Evolutionary conservation across 2,888 invertebrate species (phyloP), one percentile per base, ranked within the genome.

Genomic region (Graphium colonna): DNA sequence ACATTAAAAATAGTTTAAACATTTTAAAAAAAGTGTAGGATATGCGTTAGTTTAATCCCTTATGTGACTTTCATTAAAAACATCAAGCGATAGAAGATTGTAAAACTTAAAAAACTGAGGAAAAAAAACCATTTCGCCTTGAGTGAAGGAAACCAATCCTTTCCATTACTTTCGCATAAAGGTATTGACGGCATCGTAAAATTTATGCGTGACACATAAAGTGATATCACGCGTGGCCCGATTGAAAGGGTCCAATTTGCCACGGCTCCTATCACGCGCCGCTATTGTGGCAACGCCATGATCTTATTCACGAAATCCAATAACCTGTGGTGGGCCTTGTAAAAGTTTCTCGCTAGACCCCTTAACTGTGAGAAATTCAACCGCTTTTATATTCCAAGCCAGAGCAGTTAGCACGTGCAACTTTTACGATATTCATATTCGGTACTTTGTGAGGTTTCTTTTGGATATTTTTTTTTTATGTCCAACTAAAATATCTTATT

Each of bases 231-330:
- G 43, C 42, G 48, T 21, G 48, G 10, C 12, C 4, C 47, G 3
- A 42, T 43, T 52, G 48, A 53, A 53, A 53, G 42, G 48, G n/a
- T 44, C 43, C 43, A 53, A 53, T 52, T 52, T 52, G 53, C 53
- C 48, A 39, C 43, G 48, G 31, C 39, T 53, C 48, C 43, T 49
- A 53, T 53, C 48, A 49, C 53, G 47, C 52, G 17, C 39, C 48
- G 48, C 54, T 43, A 45, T 54, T 54, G 54, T 54, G 54, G 50
- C 36, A 21, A 50, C 33, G 41, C 39, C 45, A 44, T 49, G 54
- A 45, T 50, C 36, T 50, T 45, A 54, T 54, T 54, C 45, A 54
- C 50, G 40, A 50, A 50, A 54, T 45, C 54, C 45, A 54, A 54
- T 54, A 54, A 50, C 54, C 44, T 50, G 15, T 17, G 41, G 33